Evolutionary conservation across 2,113 vertebrate species (phyloP), one percentile per base, ranked within the genome.

Genomic region (Thomomys bottae): DNA sequence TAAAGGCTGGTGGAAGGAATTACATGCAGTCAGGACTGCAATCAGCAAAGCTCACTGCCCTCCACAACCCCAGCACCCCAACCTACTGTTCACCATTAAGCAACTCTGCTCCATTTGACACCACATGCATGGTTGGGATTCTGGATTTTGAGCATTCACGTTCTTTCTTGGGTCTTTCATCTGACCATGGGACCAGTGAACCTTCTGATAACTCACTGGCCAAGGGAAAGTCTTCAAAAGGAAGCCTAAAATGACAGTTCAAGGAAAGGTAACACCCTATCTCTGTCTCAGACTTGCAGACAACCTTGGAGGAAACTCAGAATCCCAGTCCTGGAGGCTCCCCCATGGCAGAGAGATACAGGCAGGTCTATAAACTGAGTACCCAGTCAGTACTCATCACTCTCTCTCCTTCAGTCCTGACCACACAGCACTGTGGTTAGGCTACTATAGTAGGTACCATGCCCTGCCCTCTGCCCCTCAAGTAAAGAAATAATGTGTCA

Each of bases 401-500:
- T 36, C 32, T 82, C 49, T 82, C 49, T 87, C 72, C 75, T 93
- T 86, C 40, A 4, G 90, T 73, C 66, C 70, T 66, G 21, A 64
- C 38, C 40, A 57, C 70, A 64, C 36, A 85, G 66, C 34, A 5
- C 42, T 89, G 88, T 0, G 30, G 85, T 88, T 84, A 86, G 12
- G 32, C 87, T 38, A 88, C 67, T 93, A 93, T 82, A 90, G 49
- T 20, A 30, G 63, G 45, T 38, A 45, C 36, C 21, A 8, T 49
- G 67, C 34, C 73, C 66, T 86, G n/a, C 45, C 72, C 70, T 82
- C 75, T 88, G 18, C 30, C 6, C 34, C 15, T 28, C 36, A 26
- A 28, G 64, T 23, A 78, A 64, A 91, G 92, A 94, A 95, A 91
- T 49, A 42, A 21, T 71, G n/a, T 49, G 38, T 68, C 64, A 49